Base-by-base conservation (phyloP, 2,113 vertebrate genomes). In the Myxocyprinus asiaticus region DNA sequence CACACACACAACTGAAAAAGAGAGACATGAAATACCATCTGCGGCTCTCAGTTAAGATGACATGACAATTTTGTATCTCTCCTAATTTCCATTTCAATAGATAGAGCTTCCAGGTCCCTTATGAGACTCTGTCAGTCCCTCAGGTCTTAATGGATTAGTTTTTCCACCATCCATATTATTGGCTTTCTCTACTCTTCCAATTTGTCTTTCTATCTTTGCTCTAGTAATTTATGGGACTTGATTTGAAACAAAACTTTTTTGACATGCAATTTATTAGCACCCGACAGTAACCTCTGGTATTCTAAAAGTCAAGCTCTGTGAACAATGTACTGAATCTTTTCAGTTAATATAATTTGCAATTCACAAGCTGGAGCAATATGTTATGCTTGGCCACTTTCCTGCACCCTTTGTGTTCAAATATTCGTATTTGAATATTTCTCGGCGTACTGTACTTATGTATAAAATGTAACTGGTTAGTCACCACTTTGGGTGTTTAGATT, bases 201-300 rank as follows among this genome's bases (percentile, higher is more conserved):
- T 63, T 82, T 79, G 76, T 80, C 77, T 70, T 85, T 82, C 74
- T 50, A 22, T 47, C 51, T 70, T 66, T 71, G 59, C 70, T 82
- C 47, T 50, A 50, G 70, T 67, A 74, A 59, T 75, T 69, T 64
- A 71, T 77, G 62, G 44, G 17, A 15, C 59, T 71, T 63, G 58
- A 76, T 75, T 80, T 77, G 55, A 87, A 78, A 77, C 68, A 78
- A 86, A 85, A 66, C 67, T 67, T 67, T 77, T 86, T 80, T 71
- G 87, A 87, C 84, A 81, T 80, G 79, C 61, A 83, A 85, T 85
- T 81, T 83, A 74, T 84, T 86, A 78, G 74, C 78, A 79, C 59
- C 77, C 58, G 72, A 22, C 33, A 42, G 33, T 68, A 67, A 78
- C 68, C 67, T 64, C 55, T 65, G 33, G 15, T 55, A 11, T 76